Evolutionary conservation across 1,140 invertebrate species (phyloP).

Genomic region (Cepaea nemoralis): DNA sequence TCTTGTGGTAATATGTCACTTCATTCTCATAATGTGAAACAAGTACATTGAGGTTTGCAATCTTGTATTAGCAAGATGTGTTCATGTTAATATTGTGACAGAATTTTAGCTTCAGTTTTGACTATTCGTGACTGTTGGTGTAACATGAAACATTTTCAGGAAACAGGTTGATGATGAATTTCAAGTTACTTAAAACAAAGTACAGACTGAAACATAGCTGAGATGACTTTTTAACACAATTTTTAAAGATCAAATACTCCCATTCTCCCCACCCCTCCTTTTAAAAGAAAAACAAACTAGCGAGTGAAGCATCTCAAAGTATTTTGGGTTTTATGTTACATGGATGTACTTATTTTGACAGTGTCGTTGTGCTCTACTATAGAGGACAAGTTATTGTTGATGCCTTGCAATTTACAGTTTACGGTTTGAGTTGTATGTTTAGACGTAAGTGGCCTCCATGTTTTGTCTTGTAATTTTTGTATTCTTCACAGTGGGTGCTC

Average conservation of each 20-base stretch:
- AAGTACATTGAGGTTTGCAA: background rate
- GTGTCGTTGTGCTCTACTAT: background rate
- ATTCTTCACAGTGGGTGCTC: background rate
- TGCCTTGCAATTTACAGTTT: background rate
- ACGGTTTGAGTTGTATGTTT: background rate
- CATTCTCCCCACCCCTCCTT: background rate
- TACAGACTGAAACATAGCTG: background rate
- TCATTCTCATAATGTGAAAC: background rate
- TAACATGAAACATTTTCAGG: conserved; percentile 17
- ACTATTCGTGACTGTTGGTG: conserved; percentile 22
- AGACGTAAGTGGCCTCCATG: background rate
- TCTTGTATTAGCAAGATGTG: conserved; percentile 18
- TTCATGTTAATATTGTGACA: conserved; percentile 32
- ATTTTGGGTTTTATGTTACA: background rate
- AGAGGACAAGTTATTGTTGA: background rate
- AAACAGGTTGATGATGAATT: no score
- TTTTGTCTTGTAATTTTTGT: background rate
- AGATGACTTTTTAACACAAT: no score
- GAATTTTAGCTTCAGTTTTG: conserved; percentile 14
- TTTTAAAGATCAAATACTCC: no score
- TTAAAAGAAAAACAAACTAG: background rate
- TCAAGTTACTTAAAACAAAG: background rate
- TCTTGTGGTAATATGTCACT: conserved; percentile 27
- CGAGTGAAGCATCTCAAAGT: background rate
- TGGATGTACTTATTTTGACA: background rate